Percentiles rank a stretch among this genome's conserved stretches.
These are phyloP conservation scores for Labeo rohita DNA, from an alignment of 2,113 vertebrate species.

Conservation along the genomic window DNA sequence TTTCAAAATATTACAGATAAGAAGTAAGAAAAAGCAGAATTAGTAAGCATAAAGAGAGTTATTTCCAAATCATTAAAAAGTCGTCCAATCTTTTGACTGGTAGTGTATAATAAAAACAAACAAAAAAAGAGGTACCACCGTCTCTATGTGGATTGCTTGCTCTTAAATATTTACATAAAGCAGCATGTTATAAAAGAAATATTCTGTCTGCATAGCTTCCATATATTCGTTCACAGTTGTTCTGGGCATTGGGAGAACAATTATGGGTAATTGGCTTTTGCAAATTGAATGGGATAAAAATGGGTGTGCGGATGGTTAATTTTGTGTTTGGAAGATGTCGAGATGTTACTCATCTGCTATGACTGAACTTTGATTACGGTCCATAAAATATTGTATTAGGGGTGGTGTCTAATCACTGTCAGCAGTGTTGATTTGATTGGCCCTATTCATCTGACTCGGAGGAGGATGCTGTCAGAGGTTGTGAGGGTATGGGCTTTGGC, in stretches of 20 bases:
- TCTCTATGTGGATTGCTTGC: background rate
- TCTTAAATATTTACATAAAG: background rate
- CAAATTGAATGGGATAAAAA: background rate
- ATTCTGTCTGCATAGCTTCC: background rate
- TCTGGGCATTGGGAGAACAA: constrained; percentile 4
- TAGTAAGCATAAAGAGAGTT: too few relatives aligned
- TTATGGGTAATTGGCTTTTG: constrained; percentile 4
- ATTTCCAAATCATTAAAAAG: too few relatives aligned
- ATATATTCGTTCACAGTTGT: constrained; percentile 6
- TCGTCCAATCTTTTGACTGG: background rate
- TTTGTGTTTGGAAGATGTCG: background rate
- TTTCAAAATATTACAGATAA: too few relatives aligned
- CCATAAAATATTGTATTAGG: constrained; percentile 9
- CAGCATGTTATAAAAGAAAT: background rate
- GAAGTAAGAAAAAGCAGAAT: too few relatives aligned
- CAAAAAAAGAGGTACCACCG: background rate
- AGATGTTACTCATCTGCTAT: background rate
- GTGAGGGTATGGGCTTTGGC: constrained; percentile 31
- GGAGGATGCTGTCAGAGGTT: constrained; percentile 14
- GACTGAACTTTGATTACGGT: background rate
- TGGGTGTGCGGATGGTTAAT: background rate
- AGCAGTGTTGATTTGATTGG: constrained; percentile 2
- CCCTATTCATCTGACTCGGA: constrained; percentile 3
- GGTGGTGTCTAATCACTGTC: constrained; percentile 30
- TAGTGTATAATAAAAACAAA: background rate